Evolutionary conservation across 1,140 invertebrate species (phyloP), one percentile per base, ranked within the genome.

Genomic region (Hydropsyche tenuis): DNA sequence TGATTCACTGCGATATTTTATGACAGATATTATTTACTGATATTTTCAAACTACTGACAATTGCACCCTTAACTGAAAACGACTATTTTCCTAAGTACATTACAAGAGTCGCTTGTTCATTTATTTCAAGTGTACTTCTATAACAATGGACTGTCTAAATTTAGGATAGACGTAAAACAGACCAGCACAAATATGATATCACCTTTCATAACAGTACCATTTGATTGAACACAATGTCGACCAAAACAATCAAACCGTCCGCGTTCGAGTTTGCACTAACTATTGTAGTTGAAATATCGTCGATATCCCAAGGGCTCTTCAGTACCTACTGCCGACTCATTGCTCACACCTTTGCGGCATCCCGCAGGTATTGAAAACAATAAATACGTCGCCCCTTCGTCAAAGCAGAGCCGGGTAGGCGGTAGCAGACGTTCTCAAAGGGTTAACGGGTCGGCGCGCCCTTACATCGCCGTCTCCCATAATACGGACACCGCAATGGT

Each of bases 371-470:
- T 69, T 46, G 65, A 64, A 77, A 74, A 77, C 75, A 77, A 77
- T 77, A 77, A 76, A 77, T 68, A 63, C 66, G 75, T 77, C 75
- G 23, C 71, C 72, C 73, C 75, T 69, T 77, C 43, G 48, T 76
- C 75, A 74, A 27, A 69, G 22, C 45, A 43, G 42, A 66, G 63
- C 63, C 63, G 60, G 60, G 25, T 25, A 18, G 60, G 60, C 1
- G 16, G 63, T 22, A 12, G 30, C 11, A 12, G 63, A 22, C 7
- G 48, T 1, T 23, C 68, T 45, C 45, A 70, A 70, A 70, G 43
- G 68, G 68, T 70, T 70, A 70, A 70, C 51, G 68, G 68, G 48
- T 25, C 22, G 56, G 25, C 20, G 30, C 30, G 30, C 30, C 30
- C 30, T 37, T 4, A 37, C 30, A 37, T 14, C 2, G 3, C 45